Evolutionary conservation across 2,888 invertebrate genomes (phyloP).

Genomic region (Quadroppia sp.): DNA sequence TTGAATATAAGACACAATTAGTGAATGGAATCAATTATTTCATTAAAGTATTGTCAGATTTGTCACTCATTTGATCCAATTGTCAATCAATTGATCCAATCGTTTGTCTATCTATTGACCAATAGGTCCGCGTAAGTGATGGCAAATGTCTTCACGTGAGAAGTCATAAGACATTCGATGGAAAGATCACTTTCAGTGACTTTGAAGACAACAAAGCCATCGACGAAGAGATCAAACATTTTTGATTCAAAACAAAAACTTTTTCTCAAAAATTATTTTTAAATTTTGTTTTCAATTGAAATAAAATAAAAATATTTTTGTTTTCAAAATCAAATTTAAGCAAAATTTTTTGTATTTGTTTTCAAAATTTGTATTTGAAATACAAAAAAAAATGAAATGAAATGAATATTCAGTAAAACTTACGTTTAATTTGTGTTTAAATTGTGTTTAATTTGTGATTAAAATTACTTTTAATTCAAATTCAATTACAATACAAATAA

Average conservation of each 20-base stretch:
- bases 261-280: too few species aligned
- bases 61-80: neutral
- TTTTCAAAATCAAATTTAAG: too few species aligned
- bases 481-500: neutral
- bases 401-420: too few species aligned
- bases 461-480: too few species aligned
- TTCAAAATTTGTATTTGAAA: too few species aligned
- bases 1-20: constrained; percentile 46
- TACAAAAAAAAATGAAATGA: too few species aligned
- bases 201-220: constrained; percentile 44
- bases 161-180: constrained; percentile 46
- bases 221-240: constrained; percentile 46
- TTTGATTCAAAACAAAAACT: constrained; percentile 21
- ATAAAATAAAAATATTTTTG: too few species aligned
- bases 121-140: constrained; percentile 45
- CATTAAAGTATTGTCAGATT: constrained; percentile 44
- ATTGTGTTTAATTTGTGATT: neutral
- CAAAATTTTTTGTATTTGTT: too few species aligned
- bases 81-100: constrained; percentile 11
- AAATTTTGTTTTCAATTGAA: too few species aligned
- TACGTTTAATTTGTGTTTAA: neutral
- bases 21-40: constrained; percentile 49
- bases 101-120: constrained; percentile 5
- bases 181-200: constrained; percentile 44
- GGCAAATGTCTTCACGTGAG: constrained; percentile 45